Percentiles rank a stretch among this genome's conserved stretches.
Evolutionary conservation across 2,797 vertebrate species (phyloP).

Genomic region (Tangara arthus): DNA sequence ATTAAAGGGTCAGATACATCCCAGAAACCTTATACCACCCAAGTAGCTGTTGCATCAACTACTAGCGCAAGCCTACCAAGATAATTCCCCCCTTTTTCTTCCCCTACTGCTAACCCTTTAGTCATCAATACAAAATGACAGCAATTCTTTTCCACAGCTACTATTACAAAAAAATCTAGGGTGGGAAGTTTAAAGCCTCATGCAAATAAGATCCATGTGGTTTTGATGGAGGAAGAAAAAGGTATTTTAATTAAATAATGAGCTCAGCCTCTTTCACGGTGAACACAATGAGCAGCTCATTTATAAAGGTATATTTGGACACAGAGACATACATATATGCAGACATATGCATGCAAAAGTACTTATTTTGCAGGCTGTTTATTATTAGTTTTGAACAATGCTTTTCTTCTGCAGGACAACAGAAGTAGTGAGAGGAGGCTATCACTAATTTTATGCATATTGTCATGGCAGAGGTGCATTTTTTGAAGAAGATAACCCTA

Average conservation of each 20-base stretch:
- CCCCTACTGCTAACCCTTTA: slow-evolving; percentile 63
- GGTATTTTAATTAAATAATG: slow-evolving; percentile 67
- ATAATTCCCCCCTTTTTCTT: background rate
- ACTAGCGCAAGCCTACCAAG: slow-evolving; percentile 52
- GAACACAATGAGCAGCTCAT: slow-evolving; percentile 43
- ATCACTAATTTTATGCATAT: background rate
- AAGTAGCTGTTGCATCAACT: slow-evolving; percentile 68
- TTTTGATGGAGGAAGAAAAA: slow-evolving; percentile 47
- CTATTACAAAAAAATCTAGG: slow-evolving; percentile 45
- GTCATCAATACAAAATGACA: slow-evolving; percentile 65
- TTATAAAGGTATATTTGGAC: slow-evolving; percentile 43
- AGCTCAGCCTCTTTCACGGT: slow-evolving; percentile 28
- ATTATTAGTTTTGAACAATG: background rate
- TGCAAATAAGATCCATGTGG: slow-evolving; percentile 56
- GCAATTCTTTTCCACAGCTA: slow-evolving; percentile 44
- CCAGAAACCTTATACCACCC: slow-evolving; percentile 76
- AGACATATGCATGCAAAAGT: background rate
- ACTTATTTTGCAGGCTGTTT: background rate
- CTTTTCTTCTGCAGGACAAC: background rate
- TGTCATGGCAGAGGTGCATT: background rate
- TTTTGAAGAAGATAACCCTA: background rate
- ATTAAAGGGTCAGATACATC: slow-evolving; percentile 39
- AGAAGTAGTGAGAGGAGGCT: background rate
- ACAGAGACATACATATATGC: background rate
- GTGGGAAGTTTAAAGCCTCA: background rate